phyloP scores from a whole-genome alignment of 2,888 invertebrate genomes.

The Seira musarum region DNA sequence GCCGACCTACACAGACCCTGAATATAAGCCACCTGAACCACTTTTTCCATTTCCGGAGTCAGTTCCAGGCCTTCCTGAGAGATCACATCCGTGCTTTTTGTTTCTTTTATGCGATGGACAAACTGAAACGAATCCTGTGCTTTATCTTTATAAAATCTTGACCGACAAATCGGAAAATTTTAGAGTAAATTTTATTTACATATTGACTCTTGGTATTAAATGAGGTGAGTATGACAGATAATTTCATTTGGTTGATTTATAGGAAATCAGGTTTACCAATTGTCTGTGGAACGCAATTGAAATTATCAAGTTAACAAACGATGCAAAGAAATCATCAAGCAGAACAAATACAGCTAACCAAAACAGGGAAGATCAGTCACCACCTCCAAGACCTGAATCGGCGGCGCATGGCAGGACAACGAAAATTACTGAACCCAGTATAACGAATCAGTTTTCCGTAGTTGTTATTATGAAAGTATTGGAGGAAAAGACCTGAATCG shows the following conservation, averaged over 20 bases:
- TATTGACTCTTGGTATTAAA: neutral
- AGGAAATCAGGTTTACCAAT: slow-evolving; percentile 67
- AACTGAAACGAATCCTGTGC: slow-evolving; percentile 56
- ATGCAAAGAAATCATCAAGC: neutral
- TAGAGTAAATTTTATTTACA: slow-evolving; percentile 49
- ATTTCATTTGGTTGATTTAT: slow-evolving; percentile 1
- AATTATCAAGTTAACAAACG: slow-evolving; percentile 12
- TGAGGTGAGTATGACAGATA: neutral
- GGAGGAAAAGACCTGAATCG: slow-evolving; percentile 25
- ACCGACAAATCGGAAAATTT: slow-evolving; percentile 62
- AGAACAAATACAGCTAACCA: neutral
- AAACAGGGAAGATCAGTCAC: neutral
- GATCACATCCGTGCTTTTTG: slow-evolving; percentile 65
- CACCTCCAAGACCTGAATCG: neutral
- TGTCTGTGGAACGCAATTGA: slow-evolving; percentile 65
- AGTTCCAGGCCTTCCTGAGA: slow-evolving; percentile 64
- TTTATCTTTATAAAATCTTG: slow-evolving; percentile 61
- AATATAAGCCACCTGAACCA: slow-evolving; percentile 63
- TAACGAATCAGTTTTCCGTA: neutral
- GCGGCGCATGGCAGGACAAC: no score
- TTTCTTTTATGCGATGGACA: slow-evolving; percentile 8
- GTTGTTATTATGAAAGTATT: slow-evolving; percentile 64
- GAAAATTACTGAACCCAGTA: no score
- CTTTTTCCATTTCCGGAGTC: slow-evolving; percentile 66
- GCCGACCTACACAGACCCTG: slow-evolving; percentile 62